phyloP scores from a whole-genome alignment of 2,797 vertebrate species.

The Serranus cabrilla region DNA sequence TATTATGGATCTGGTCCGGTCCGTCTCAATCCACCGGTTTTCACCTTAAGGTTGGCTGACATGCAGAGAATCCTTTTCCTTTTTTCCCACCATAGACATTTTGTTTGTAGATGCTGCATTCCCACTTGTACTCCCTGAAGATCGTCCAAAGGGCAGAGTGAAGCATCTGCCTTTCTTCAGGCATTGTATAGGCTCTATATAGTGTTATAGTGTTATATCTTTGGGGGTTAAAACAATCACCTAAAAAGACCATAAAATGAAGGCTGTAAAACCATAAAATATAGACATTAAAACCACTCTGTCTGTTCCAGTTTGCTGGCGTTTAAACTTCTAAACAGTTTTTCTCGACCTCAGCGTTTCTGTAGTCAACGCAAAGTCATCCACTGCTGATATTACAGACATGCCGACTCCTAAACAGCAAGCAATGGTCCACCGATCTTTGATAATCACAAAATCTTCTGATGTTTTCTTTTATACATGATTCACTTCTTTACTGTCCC shows the following conservation, averaged over 20 bases:
- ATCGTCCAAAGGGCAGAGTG: background rate
- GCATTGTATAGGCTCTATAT: background rate
- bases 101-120: background rate
- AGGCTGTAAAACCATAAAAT: background rate
- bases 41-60: too few species aligned
- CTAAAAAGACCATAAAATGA: background rate
- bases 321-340: background rate
- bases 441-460: conserved; percentile 21
- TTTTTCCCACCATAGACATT: background rate
- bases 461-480: background rate
- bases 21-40: too few species aligned
- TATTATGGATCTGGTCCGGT: too few species aligned
- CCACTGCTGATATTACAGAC: background rate
- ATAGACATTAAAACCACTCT: background rate
- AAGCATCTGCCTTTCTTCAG: background rate
- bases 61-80: background rate
- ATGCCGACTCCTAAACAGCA: conserved; percentile 1
- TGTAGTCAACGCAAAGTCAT: background rate
- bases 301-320: background rate
- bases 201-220: background rate
- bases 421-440: conserved; percentile 30
- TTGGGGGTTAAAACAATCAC: background rate
- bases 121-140: background rate
- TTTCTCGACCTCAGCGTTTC: conserved; percentile 1
- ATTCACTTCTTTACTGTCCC: background rate